A percentile compares a stretch with the other conserved stretches of the same genome.
Conservation (phyloP, 1,140 invertebrate genomes). For the Drosophila lini region DNA sequence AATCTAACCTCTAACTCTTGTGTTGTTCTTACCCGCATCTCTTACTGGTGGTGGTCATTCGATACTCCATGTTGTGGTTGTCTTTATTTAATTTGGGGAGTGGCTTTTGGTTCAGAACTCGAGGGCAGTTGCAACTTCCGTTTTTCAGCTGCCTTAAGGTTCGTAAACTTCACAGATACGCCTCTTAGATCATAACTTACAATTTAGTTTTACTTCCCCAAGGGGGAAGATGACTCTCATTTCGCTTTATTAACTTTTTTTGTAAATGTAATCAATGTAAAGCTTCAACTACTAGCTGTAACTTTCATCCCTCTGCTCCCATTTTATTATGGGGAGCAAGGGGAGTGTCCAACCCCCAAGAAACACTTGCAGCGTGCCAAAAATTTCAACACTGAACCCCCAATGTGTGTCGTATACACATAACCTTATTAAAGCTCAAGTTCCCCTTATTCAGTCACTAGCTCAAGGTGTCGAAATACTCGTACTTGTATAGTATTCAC, state of each 20-base stretch:
- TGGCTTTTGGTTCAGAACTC: slow-evolving; percentile 3
- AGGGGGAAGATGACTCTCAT: slow-evolving; percentile 2
- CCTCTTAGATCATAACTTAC: background rate
- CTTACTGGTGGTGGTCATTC: slow-evolving; percentile 22
- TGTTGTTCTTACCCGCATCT: slow-evolving; percentile 34
- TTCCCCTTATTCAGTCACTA: background rate
- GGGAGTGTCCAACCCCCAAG: slow-evolving; percentile 24
- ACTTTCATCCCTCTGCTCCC: slow-evolving; percentile 15
- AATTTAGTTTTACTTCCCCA: background rate
- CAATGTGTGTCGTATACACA: background rate
- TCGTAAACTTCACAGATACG: background rate
- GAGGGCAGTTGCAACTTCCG: background rate
- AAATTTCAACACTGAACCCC: slow-evolving; percentile 27
- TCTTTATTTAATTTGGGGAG: slow-evolving; percentile 18
- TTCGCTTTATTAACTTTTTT: slow-evolving; percentile 20
- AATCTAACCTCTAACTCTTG: slow-evolving; percentile 27
- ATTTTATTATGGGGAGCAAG: background rate
- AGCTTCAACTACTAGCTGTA: background rate
- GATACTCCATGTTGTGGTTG: slow-evolving; percentile 27
- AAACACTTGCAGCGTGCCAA: slow-evolving; percentile 21
- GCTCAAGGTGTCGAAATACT: slow-evolving; percentile 14
- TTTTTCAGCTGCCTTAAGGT: background rate
- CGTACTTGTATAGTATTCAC: background rate
- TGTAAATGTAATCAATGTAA: slow-evolving; percentile 26
- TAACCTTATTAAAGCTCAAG: slow-evolving; percentile 17